Base-by-base conservation (phyloP, 1,140 invertebrate species). In the Cydia amplana region DNA sequence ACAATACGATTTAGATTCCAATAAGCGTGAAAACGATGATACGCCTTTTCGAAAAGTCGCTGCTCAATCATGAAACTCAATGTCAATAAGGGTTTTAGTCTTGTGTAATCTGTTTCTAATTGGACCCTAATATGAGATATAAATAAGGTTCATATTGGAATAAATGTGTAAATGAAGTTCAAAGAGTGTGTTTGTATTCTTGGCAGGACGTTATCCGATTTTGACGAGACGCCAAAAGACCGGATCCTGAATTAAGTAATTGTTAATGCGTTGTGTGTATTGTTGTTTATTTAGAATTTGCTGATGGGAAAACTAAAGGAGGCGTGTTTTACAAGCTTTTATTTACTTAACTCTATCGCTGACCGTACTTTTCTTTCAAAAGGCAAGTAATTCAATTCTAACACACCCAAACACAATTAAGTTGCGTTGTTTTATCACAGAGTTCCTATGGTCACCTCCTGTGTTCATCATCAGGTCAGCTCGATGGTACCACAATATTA, bases 191-290 rank as follows among this genome's bases (percentile, higher is more conserved):
- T 60, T 23, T 60, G 20, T 60, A 60, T 60, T 60, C 55, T 23
- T 10, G 9, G 20, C 20, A 60, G 18, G 20, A 23, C n/a, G 3
- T 60, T 60, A 60, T 60, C 55, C 55, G 55, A 60, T 60, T 60
- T 60, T 60, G 55, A 60, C 55, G 55, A 60, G 55, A 60, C 55
- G 55, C 55, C 55, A 60, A 60, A 60, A 23, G 18, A 6, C 18
- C 55, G 55, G 55, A 60, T 60, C 55, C 55, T 20, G 55, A 23
- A 23, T 60, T 60, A 20, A 55, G 55, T 60, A 23, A 60, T 60
- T 60, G 55, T 60, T 23, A 10, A 60, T 60, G 55, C 20, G 49
- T n/a, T 23, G 55, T 60, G 55, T 23, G 55, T 60, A 0, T 60
- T 60, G 20, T 60, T 60, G 55, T 60, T 60, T 60, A 23, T 60